These are phyloP conservation scores for Hycleus phaleratus DNA, from an alignment of 1,140 invertebrate genomes.

Conservation along the genomic window DNA sequence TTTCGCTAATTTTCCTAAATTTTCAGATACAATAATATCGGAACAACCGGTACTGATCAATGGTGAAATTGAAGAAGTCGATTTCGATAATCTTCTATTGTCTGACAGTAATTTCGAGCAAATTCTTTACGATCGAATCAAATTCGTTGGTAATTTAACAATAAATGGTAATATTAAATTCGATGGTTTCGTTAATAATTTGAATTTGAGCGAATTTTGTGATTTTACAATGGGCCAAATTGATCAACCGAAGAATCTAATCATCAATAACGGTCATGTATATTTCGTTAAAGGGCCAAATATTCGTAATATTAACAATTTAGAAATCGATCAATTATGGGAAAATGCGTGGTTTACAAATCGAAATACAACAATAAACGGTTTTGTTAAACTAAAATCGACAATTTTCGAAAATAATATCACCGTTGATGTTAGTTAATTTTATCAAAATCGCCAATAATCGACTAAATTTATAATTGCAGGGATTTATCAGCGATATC, in stretches of 20 bases:
- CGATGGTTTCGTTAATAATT: slow-evolving; percentile 19
- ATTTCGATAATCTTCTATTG: slow-evolving; percentile 27
- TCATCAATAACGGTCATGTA: slow-evolving; percentile 25
- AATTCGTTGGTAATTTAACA: slow-evolving; percentile 24
- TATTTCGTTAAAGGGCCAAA: slow-evolving; percentile 29
- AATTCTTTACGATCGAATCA: slow-evolving; percentile 17
- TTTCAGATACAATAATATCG: slow-evolving; percentile 5
- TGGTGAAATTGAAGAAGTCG: slow-evolving; percentile 33
- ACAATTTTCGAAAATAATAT: slow-evolving; percentile 26
- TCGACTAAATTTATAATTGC: slow-evolving; percentile 2
- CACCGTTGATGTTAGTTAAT: slow-evolving; percentile 25
- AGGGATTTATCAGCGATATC: slow-evolving; percentile 30
- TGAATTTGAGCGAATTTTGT: slow-evolving; percentile 25
- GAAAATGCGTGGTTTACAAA: slow-evolving; percentile 32
- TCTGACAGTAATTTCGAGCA: slow-evolving; percentile 5
- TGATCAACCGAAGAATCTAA: slow-evolving; percentile 6
- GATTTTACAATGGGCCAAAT: slow-evolving; percentile 9
- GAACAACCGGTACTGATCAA: slow-evolving; percentile 5
- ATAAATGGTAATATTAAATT: slow-evolving; percentile 24
- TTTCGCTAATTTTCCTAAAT: not conserved
- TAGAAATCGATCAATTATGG: slow-evolving; percentile 14
- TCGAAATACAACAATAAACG: slow-evolving; percentile 14
- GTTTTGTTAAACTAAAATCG: slow-evolving; percentile 22
- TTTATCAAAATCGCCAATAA: not conserved
- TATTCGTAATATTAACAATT: slow-evolving; percentile 20